phyloP scores from a whole-genome alignment of 2,888 invertebrate species.

The Lottia scabra region DNA sequence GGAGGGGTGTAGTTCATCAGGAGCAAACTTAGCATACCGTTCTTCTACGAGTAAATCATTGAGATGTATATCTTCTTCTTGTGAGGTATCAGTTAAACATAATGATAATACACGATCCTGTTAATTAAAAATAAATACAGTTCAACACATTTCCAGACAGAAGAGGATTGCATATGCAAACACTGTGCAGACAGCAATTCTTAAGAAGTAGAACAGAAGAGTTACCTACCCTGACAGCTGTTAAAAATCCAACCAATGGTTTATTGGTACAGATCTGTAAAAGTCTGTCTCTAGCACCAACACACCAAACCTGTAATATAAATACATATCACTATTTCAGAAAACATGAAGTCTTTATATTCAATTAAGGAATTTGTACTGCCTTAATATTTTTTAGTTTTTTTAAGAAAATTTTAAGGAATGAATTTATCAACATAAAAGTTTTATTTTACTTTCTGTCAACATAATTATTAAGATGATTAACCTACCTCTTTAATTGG shows the following conservation, averaged over 20 bases:
- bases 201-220: background rate
- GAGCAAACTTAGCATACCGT: slow-evolving; percentile 70
- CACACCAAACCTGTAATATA: background rate
- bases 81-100: slow-evolving; percentile 73
- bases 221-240: slow-evolving; percentile 41
- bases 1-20: slow-evolving; percentile 29
- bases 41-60: slow-evolving; percentile 71
- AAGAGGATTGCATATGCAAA: too few species aligned
- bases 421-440: too few species aligned
- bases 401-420: too few species aligned
- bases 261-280: slow-evolving; percentile 41
- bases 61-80: slow-evolving; percentile 71
- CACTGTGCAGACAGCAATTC: background rate
- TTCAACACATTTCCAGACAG: too few species aligned
- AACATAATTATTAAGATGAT: too few species aligned
- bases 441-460: too few species aligned
- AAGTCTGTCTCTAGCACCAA: slow-evolving; percentile 37
- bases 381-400: too few species aligned
- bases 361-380: too few species aligned
- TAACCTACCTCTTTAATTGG: slow-evolving; percentile 40
- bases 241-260: slow-evolving; percentile 46
- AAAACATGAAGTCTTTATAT: background rate
- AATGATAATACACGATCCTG: slow-evolving; percentile 61
- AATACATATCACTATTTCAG: background rate
- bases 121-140: slow-evolving; percentile 8